Conservation (phyloP, 37 sponge, comb jelly and placozoan genomes). For the Ianthella basta region DNA sequence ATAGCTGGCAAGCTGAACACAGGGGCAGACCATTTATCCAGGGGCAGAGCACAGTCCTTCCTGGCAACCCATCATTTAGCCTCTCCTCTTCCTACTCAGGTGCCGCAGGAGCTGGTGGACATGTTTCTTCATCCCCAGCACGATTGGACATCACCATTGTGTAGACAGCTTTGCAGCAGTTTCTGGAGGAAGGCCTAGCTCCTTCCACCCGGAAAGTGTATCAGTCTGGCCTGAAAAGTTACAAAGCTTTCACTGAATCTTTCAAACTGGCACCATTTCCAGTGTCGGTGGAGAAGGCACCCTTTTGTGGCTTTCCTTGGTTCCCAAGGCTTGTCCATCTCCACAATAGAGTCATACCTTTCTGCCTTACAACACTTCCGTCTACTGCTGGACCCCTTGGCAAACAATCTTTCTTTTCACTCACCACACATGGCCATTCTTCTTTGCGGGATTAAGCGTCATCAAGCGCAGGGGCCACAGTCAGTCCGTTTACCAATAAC, state of each 20-base stretch:
- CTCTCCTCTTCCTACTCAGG: conserved; percentile 25
- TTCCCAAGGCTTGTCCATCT: not conserved
- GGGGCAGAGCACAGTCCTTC: conserved; percentile 7
- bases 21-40: conserved; percentile 33
- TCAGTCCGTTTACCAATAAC: conserved; percentile 1
- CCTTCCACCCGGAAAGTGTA: too few relatives aligned
- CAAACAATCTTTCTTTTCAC: conserved; percentile 1
- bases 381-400: not conserved
- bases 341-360: conserved; percentile 38
- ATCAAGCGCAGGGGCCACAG: not conserved
- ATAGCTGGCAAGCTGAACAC: conserved; percentile 23
- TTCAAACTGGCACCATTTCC: too few relatives aligned
- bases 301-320: conserved; percentile 38
- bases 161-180: conserved; percentile 22
- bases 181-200: conserved; percentile 30
- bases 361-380: conserved; percentile 24
- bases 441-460: conserved; percentile 13
- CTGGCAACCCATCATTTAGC: not conserved
- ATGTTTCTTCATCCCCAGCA: conserved; percentile 12
- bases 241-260: too few relatives aligned
- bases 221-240: too few relatives aligned
- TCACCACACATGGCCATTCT: conserved; percentile 28
- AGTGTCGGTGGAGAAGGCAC: not conserved
- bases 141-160: conserved; percentile 29
- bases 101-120: not conserved